Percentiles rank a stretch among this genome's conserved stretches.
phyloP scores from a whole-genome alignment of 2,113 vertebrate species.

The Oryctolagus cuniculus region DNA sequence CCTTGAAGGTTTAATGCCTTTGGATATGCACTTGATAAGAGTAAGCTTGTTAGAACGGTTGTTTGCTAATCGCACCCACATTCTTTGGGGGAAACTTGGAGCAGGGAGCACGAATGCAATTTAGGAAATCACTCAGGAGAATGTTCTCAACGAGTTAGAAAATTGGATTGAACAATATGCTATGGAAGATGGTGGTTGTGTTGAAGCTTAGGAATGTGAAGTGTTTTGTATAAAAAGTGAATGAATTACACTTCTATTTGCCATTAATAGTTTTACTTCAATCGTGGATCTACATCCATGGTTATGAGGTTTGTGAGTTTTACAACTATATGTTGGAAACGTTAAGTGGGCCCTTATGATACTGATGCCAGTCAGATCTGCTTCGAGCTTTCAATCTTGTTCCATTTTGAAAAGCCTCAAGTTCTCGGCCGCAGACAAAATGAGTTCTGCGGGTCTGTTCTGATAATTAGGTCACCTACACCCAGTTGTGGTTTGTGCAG shows the following conservation, averaged over 20 bases:
- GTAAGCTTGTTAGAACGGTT: slow-evolving; percentile 69
- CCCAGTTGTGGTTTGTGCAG: no score
- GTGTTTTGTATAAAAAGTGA: slow-evolving; percentile 74
- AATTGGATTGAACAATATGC: slow-evolving; percentile 81
- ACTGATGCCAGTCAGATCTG: rapidly evolving
- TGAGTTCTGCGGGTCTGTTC: background rate
- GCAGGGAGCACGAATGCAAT: slow-evolving; percentile 73
- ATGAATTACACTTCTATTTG: slow-evolving; percentile 36
- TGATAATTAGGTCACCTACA: background rate
- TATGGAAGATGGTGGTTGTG: slow-evolving; percentile 69
- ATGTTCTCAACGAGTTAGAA: slow-evolving; percentile 82
- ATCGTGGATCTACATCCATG: background rate
- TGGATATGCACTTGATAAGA: slow-evolving; percentile 70
- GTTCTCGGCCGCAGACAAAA: rapidly evolving
- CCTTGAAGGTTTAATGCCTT: slow-evolving; percentile 63
- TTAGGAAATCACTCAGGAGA: slow-evolving; percentile 80
- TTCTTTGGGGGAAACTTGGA: slow-evolving; percentile 70
- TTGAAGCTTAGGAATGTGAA: slow-evolving; percentile 61
- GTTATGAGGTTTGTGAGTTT: background rate
- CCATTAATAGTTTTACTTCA: slow-evolving; percentile 42
- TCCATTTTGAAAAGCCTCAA: background rate
- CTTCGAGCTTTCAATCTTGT: no score
- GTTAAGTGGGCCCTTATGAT: background rate
- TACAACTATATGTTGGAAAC: background rate
- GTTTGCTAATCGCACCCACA: slow-evolving; percentile 79